Conservation (phyloP, 2,888 invertebrate genomes). For the Athalia cordata region DNA sequence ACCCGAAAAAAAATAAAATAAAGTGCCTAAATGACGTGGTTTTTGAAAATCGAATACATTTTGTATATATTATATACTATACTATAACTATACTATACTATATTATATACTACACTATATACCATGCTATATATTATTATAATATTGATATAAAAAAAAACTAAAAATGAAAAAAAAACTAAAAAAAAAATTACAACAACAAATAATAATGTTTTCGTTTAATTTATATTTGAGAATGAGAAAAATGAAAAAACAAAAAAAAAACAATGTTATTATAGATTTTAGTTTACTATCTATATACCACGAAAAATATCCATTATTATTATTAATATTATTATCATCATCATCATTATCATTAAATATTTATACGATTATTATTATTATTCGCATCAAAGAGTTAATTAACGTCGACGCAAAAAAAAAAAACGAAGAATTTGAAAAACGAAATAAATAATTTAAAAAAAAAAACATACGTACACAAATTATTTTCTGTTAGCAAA, state of each 20-base stretch:
- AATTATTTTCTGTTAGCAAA: no score
- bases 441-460: constrained; percentile 2
- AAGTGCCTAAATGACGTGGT: constrained; percentile 64
- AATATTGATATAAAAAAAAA: constrained; percentile 51
- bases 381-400: constrained; percentile 44
- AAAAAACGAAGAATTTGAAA: not conserved
- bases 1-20: constrained; percentile 19
- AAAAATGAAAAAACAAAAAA: constrained; percentile 50
- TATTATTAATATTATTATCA: constrained; percentile 56
- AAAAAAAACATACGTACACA: no score
- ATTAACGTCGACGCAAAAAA: not conserved
- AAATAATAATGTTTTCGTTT: constrained; percentile 62
- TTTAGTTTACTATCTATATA: constrained; percentile 59
- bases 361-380: constrained; percentile 52
- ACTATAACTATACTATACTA: no score
- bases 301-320: constrained; percentile 46
- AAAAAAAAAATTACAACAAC: not conserved
- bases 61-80: constrained; percentile 59
- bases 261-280: constrained; percentile 66
- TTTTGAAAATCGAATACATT: constrained; percentile 66
- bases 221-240: constrained; percentile 64
- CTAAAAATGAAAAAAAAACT: constrained; percentile 50
- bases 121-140: constrained; percentile 50
- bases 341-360: constrained; percentile 52
- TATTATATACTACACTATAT: no score